Conservation (phyloP, 2,113 vertebrate species). For the Pogonocichla stellata region DNA sequence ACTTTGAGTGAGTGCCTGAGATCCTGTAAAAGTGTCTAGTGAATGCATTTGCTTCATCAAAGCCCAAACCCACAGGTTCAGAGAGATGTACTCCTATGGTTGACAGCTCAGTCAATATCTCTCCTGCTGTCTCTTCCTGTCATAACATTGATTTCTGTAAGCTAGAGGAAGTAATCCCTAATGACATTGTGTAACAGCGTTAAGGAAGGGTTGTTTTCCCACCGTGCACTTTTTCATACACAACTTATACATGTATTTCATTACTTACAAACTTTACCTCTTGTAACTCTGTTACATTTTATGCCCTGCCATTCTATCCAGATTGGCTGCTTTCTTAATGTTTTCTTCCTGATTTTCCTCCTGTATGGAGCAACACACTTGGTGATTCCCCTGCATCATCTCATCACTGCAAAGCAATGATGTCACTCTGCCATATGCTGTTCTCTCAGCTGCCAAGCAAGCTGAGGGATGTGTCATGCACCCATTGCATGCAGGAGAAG, state of each 20-base stretch:
- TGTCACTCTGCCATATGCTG: not conserved
- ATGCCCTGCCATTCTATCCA: not conserved
- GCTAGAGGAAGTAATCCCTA: slow-evolving; percentile 49
- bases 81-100: slow-evolving; percentile 13
- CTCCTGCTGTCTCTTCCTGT: slow-evolving; percentile 31
- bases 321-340: not conserved
- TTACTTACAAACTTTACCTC: not conserved
- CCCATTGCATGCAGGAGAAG: not conserved
- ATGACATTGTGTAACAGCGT: not conserved
- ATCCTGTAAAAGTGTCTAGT: not conserved
- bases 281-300: not conserved
- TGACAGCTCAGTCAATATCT: slow-evolving; percentile 62
- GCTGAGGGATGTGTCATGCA: not conserved
- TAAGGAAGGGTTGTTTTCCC: slow-evolving; percentile 16
- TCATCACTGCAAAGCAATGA: not conserved
- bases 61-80: slow-evolving; percentile 33
- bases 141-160: slow-evolving; percentile 61
- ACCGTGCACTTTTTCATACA: not conserved
- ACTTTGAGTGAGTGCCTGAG: not conserved
- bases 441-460: not conserved
- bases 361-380: not conserved
- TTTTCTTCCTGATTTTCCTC: not conserved
- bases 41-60: slow-evolving; percentile 48
- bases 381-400: not conserved
- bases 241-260: not conserved